Base-by-base conservation (phyloP, 2,888 invertebrate genomes). In the Petrophora chlorosata region DNA sequence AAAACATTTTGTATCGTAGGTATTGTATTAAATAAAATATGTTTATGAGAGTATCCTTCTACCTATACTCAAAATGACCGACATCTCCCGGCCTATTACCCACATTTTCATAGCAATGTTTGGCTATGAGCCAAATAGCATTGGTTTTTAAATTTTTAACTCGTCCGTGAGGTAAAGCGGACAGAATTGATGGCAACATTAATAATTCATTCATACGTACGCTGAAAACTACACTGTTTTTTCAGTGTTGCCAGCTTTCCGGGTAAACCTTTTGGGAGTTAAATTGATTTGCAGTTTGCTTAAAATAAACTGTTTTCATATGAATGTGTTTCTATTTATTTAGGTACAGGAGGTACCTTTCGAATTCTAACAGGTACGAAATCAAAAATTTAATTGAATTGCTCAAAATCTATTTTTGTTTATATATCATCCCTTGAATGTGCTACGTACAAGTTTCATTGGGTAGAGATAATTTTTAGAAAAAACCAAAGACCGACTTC, bases 131-230 rank as follows among this genome's bases (percentile, higher is more conserved):
- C 86, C 85, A 85, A 82, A 85, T 78, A 69, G 76, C 76, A 79
- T 79, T 72, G 77, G 77, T 76, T 79, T 81, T 78, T 68, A 74
- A 82, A 79, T 78, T 79, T 82, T 81, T 73, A 77, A 80, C 73
- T 67, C 69, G 62, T 60, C 56, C 59, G 52, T 50, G 62, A 67
- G 65, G 67, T 67, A 67, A 68, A 64, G 64, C 67, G 59, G 56
- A 46, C 48, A 41, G 67, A 73, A 77, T 77, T 79, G 75, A 78
- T 79, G 73, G 72, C 65, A 66, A 65, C 64, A 75, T 80, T 78
- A 76, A 76, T 78, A 77, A 73, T 79, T 74, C 67, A 76, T 69
- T 46, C 42, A 15, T 44, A 23, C 38, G 36, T 47, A 30, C 40
- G 51, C 47, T 45, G 49, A 50, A 49, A 55, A 53, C 53, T 55